Evolutionary conservation across 2,113 vertebrate species (phyloP).

Genomic region (Myanophis thanlyinensis): DNA sequence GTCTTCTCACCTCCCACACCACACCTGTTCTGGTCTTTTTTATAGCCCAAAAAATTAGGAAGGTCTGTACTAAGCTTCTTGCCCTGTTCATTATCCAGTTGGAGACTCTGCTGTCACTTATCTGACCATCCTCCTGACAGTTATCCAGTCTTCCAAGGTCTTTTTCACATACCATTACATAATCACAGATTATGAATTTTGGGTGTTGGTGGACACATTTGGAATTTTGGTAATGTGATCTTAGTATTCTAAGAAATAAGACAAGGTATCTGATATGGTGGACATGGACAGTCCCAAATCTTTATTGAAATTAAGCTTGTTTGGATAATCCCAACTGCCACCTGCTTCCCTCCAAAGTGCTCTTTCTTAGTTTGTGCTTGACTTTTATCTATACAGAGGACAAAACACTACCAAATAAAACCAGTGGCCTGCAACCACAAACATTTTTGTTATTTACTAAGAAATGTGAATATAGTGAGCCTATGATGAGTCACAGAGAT

Average conservation of each 20-base stretch:
- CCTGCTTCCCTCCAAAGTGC: not conserved
- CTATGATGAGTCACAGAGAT: not conserved
- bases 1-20: not conserved
- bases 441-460: not conserved
- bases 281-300: not conserved
- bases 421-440: not conserved
- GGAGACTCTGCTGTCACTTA: not conserved
- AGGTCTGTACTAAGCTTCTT: not conserved
- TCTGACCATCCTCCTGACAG: not conserved
- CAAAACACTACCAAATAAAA: not conserved
- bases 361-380: not conserved
- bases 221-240: not conserved
- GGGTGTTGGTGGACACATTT: not conserved
- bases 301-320: not conserved
- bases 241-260: not conserved
- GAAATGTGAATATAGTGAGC: not conserved
- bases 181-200: not conserved
- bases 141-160: not conserved
- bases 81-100: not conserved
- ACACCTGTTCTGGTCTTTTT: not conserved
- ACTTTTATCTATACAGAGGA: not conserved
- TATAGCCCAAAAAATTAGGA: not conserved
- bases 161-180: not conserved
- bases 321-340: not conserved
- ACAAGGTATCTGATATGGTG: not conserved